Conservation (phyloP, 2,113 vertebrate genomes). For the Tupaia tana region DNA sequence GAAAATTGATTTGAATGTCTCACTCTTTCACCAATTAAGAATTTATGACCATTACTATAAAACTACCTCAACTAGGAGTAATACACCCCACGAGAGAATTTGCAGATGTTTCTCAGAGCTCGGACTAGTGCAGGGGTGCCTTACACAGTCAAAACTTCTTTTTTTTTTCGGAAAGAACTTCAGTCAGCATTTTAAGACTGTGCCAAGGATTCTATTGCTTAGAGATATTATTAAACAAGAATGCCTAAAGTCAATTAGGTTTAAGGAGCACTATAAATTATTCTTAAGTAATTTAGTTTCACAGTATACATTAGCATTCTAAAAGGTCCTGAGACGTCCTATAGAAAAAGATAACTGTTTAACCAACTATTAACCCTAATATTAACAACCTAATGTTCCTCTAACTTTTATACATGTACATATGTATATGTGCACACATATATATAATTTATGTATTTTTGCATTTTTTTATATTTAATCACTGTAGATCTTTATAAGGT, state of each 20-base stretch:
- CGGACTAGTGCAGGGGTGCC: not conserved
- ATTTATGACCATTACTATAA: constrained; percentile 47
- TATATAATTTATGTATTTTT: too few relatives aligned
- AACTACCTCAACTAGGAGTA: not conserved
- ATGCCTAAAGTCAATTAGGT: constrained; percentile 11
- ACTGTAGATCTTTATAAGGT: too few relatives aligned
- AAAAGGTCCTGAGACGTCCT: constrained; percentile 18
- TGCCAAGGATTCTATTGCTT: constrained; percentile 14
- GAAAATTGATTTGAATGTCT: constrained; percentile 62
- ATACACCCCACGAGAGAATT: not conserved
- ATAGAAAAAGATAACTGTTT: constrained; percentile 8
- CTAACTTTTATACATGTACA: not conserved
- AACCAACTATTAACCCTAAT: not conserved
- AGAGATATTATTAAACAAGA: constrained; percentile 37
- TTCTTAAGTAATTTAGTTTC: constrained; percentile 55
- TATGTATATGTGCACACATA: too few relatives aligned
- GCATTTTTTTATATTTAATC: too few relatives aligned
- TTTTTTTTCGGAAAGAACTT: not conserved
- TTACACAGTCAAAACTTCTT: not conserved
- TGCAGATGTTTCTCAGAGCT: not conserved
- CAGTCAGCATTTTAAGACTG: constrained; percentile 42
- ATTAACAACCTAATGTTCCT: not conserved
- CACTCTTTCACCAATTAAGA: constrained; percentile 18
- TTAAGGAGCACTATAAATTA: constrained; percentile 51
- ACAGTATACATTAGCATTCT: not conserved